Base-by-base conservation (phyloP, 2,797 vertebrate genomes). In the Coregonus suidteri region DNA sequence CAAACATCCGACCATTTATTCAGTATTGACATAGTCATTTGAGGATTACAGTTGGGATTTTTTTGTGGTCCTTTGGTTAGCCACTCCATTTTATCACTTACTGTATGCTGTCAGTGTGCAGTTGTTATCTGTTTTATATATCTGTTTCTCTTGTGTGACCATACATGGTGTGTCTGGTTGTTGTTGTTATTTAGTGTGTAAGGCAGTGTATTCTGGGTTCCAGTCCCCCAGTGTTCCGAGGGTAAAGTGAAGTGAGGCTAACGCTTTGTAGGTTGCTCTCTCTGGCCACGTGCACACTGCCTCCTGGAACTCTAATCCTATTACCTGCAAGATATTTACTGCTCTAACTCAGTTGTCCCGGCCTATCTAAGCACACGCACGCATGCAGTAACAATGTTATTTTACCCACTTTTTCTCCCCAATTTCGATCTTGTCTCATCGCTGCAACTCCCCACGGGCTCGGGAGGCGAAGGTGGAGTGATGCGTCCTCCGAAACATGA, bases 291-390 rank as follows among this genome's bases (percentile, higher is more conserved):
- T 76, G 41, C 59, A 52, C 53, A 75, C 68, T 72, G 72, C 78
- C 74, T 75, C 79, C 79, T 87, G 85, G 88, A 87, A 81, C 86
- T 79, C 74, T 93, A 92, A 94, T 93, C 91, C 89, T 84, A 90
- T 93, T 94, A 92, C 77, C 88, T 74, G 79, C 13, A 64, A 84
- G 90, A 88, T 91, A 91, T 93, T 92, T 93, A 91, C 85, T 86
- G 91, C 89, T 83, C 82, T 86, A 79, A 84, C 31, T 13, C 71
- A 74, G 41, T 47, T 47, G 9, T 47, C 54, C 62, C 18, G 41
- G 41, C 41, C 41, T 47, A 11, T 47, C 41, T 47, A 3, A 3
- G 0, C 73, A 68, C 65, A 65, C 74, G 3, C 31, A 34, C 31
- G 0, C 18, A 47, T 7, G 9, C 1, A 47, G 41, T 47, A 47